A percentile compares a stretch with the other conserved stretches of the same genome.
Evolutionary conservation across 2,888 invertebrate genomes (phyloP).

Genomic region (Emesis furor): DNA sequence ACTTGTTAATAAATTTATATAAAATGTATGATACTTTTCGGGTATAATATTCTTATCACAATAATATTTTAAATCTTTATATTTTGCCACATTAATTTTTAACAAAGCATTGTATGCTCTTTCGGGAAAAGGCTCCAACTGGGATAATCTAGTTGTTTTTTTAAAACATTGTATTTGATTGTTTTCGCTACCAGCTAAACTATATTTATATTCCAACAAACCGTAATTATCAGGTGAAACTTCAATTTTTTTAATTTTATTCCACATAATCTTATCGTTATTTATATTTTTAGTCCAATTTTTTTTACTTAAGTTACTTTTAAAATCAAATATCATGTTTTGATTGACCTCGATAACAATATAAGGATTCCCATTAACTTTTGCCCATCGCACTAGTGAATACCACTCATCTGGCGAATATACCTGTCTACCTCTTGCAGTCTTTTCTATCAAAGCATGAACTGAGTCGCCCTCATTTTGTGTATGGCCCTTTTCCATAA

Average conservation of each 20-base stretch:
- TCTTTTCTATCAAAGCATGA: background rate
- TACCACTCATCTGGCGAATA: slow-evolving; percentile 18
- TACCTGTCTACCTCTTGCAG: background rate
- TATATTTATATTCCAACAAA: too few species aligned
- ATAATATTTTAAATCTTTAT: slow-evolving; percentile 16
- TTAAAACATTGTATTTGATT: too few species aligned
- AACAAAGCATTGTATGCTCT: background rate
- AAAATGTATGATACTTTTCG: slow-evolving; percentile 10
- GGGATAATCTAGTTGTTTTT: too few species aligned
- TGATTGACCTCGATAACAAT: background rate
- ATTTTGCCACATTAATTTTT: slow-evolving; percentile 16
- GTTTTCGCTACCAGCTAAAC: too few species aligned
- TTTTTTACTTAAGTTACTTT: background rate
- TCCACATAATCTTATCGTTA: slow-evolving; percentile 3
- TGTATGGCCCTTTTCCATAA: slow-evolving; percentile 4
- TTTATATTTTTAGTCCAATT: background rate
- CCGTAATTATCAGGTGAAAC: too few species aligned
- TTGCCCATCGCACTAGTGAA: slow-evolving; percentile 16
- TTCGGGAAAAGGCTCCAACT: too few species aligned
- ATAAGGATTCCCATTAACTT: background rate
- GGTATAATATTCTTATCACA: slow-evolving; percentile 18
- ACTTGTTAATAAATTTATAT: slow-evolving; percentile 18
- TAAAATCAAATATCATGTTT: slow-evolving; percentile 16
- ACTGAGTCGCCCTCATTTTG: background rate
- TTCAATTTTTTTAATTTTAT: slow-evolving; percentile 9